Base-by-base conservation (phyloP, 2,113 vertebrate species). In the Ivindomyrus marchei region DNA sequence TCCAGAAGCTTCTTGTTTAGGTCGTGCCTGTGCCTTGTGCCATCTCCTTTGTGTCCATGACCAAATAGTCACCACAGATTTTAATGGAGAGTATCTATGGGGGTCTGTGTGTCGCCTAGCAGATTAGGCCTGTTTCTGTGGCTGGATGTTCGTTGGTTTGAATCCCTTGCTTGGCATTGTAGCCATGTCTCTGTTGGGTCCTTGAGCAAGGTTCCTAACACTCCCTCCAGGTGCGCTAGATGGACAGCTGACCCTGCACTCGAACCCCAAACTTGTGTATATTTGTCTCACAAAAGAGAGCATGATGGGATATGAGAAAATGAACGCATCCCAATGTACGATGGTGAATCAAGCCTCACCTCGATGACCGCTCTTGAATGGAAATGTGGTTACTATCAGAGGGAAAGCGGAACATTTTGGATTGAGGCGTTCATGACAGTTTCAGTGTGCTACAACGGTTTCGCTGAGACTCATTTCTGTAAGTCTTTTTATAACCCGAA, bases 401-500 rank as follows among this genome's bases (percentile, higher is more conserved):
- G 36, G 36, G 74, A 42, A 42, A 42, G 13, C 4, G 5, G 36
- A 36, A 19, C 70, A 39, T 39, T 27, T 39, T 19, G 27, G 70
- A 77, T 39, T 1, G 70, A 77, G 70, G 70, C 70, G 17, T 36
- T 17, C 70, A 39, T 77, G 70, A 77, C 74, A 2, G 31, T 19
- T 47, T 31, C 84, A 27, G 2, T n/a, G 10, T 27, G 47, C 47
- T 50, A 11, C 84, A 5, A 47, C 45, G 5, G 15, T 80, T 80
- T 42, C 2, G 36, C 66, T 74, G 5, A 13, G 9, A 11, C 10
- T 31, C 11, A 36, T 42, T 42, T 80, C 13, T 50, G 15, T 86
- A 27, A 50, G 45, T 85, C 84, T 27, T 27, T 47, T 90, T 89
- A 70, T 62, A 90, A 91, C 62, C 89, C 83, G 5, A 62, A 80